phyloP scores from a whole-genome alignment of 2,888 invertebrate species.

The Bhutanitis thaidina region DNA sequence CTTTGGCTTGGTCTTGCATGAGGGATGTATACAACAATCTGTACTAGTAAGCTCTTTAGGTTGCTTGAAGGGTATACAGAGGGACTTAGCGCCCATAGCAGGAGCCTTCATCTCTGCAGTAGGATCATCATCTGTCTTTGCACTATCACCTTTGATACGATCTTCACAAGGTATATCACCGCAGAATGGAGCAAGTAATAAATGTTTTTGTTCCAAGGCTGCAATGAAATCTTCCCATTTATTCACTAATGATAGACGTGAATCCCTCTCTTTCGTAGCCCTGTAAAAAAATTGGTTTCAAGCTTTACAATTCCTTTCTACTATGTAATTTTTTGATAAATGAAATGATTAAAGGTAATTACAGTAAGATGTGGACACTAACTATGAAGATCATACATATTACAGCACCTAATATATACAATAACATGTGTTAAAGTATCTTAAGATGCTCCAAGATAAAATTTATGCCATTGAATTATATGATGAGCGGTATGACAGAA shows the following conservation, averaged over 20 bases:
- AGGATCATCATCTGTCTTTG: conserved; percentile 83
- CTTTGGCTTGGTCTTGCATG: conserved; percentile 88
- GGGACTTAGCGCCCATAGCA: conserved; percentile 98
- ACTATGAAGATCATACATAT: too few relatives aligned
- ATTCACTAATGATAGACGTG: conserved; percentile 84
- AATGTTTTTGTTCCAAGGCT: conserved; percentile 91
- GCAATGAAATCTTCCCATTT: conserved; percentile 91
- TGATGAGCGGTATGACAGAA: too few relatives aligned
- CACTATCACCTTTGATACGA: conserved; percentile 96
- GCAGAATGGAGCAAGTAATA: conserved; percentile 97
- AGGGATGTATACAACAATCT: conserved; percentile 92
- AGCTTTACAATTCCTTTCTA: too few relatives aligned
- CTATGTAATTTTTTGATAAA: too few relatives aligned
- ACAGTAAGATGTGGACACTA: too few relatives aligned
- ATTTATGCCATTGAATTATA: too few relatives aligned
- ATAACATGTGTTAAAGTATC: too few relatives aligned
- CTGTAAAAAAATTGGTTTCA: conserved; percentile 56
- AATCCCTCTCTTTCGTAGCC: conserved; percentile 88
- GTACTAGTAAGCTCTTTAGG: conserved; percentile 80
- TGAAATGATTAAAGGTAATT: too few relatives aligned
- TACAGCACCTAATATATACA: too few relatives aligned
- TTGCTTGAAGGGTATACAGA: conserved; percentile 98
- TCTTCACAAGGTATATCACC: conserved; percentile 95
- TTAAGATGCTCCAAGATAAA: too few relatives aligned
- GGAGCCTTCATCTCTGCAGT: conserved; percentile 88